Evolutionary conservation across 1,140 invertebrate genomes (phyloP).

Genomic region (Pemphigus obesinymphae): DNA sequence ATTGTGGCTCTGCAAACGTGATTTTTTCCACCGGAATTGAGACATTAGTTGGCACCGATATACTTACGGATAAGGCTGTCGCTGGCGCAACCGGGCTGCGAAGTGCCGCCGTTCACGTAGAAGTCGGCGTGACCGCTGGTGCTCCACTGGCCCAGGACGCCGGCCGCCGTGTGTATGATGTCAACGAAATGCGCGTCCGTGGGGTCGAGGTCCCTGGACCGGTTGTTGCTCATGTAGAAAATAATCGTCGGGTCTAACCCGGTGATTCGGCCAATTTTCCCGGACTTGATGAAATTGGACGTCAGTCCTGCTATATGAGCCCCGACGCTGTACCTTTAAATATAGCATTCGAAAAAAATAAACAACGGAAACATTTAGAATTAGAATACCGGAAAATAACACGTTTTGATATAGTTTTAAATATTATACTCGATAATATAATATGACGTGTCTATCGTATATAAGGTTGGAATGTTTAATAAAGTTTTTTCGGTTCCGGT

Average conservation of each 20-base stretch:
- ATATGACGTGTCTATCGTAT: too few species aligned
- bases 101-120: slow-evolving; percentile 83
- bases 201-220: slow-evolving; percentile 74
- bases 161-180: slow-evolving; percentile 81
- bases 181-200: slow-evolving; percentile 83
- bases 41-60: too few species aligned
- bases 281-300: slow-evolving; percentile 63
- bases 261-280: slow-evolving; percentile 69
- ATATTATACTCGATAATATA: too few species aligned
- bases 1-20: too few species aligned
- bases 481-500: too few species aligned
- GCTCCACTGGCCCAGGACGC: slow-evolving; percentile 77
- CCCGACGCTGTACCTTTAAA: slow-evolving; percentile 65
- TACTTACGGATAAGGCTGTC: slow-evolving; percentile 72
- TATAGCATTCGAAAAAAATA: too few species aligned
- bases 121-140: slow-evolving; percentile 84
- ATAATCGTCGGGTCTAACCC: slow-evolving; percentile 78
- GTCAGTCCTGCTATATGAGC: slow-evolving; percentile 78
- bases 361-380: too few species aligned
- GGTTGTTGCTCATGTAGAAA: slow-evolving; percentile 70
- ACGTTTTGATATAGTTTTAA: too few species aligned
- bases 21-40: too few species aligned
- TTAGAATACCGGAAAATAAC: too few species aligned
- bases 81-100: slow-evolving; percentile 78
- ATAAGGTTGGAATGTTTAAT: too few species aligned